Conservation (phyloP, 2,113 vertebrate genomes). For the Caranx ignobilis region DNA sequence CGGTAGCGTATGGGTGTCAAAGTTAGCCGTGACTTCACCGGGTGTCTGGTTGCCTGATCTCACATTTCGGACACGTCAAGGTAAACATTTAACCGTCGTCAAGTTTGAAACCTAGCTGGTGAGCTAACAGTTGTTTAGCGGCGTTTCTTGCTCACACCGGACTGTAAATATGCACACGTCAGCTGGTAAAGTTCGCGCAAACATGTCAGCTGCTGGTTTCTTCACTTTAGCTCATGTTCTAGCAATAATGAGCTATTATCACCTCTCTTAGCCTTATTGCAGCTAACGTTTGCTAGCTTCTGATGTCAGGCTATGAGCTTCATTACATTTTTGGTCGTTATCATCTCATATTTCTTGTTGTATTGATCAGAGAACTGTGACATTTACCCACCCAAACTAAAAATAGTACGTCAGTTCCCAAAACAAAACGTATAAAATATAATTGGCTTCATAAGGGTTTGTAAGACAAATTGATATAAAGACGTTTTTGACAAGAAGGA, state of each 20-base stretch:
- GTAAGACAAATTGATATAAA: background rate
- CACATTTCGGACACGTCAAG: slow-evolving; percentile 83
- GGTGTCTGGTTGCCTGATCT: slow-evolving; percentile 73
- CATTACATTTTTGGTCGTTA: background rate
- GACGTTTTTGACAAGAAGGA: background rate
- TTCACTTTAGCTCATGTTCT: slow-evolving; percentile 27
- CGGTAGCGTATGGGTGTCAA: slow-evolving; percentile 72
- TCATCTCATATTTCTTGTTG: background rate
- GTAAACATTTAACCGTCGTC: slow-evolving; percentile 70
- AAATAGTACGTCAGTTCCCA: background rate
- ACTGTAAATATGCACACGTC: background rate
- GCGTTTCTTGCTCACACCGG: background rate
- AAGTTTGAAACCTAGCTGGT: slow-evolving; percentile 14
- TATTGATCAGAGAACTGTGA: background rate
- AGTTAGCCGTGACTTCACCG: slow-evolving; percentile 76
- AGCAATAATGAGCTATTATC: slow-evolving; percentile 11
- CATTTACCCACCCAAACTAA: background rate
- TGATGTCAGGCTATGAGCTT: background rate
- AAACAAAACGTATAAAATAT: background rate
- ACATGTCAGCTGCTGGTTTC: slow-evolving; percentile 12
- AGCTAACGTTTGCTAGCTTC: slow-evolving; percentile 37
- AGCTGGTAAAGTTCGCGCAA: slow-evolving; percentile 21
- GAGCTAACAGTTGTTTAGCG: background rate
- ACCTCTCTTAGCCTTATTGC: background rate
- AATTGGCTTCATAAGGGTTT: no score